These are phyloP conservation scores for Amphiura filiformis DNA, from an alignment of 35 echinoderm and acorn worm species.

Conservation along the genomic window DNA sequence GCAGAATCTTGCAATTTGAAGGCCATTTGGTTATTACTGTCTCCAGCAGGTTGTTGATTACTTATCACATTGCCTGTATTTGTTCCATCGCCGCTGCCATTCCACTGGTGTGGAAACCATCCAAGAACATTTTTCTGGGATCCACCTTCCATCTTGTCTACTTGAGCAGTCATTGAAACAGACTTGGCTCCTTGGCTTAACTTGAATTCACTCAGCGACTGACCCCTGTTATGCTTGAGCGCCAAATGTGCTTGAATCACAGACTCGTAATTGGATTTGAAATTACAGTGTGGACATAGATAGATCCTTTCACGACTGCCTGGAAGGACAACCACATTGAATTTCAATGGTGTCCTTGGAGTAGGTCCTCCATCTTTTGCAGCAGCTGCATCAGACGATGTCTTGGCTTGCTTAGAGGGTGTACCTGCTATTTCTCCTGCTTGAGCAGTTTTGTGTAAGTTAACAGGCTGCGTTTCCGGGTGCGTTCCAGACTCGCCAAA, in stretches of 20 bases:
- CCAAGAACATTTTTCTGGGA: background rate
- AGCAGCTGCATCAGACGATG: too few species aligned
- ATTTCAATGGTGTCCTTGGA: too few species aligned
- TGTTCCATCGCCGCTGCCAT: background rate
- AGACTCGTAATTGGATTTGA: conserved; percentile 11
- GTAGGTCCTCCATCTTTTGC: too few species aligned
- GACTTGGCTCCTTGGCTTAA: background rate
- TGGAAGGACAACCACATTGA: background rate
- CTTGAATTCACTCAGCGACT: background rate
- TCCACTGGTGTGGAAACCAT: background rate
- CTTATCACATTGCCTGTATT: too few species aligned
- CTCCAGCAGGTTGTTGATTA: too few species aligned
- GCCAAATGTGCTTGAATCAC: background rate
- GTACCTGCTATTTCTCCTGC: too few species aligned
- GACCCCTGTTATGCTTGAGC: background rate
- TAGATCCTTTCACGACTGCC: background rate
- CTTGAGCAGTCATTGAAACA: background rate
- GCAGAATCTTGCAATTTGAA: too few species aligned
- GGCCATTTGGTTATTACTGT: too few species aligned
- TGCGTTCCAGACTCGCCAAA: too few species aligned
- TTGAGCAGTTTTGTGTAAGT: too few species aligned
- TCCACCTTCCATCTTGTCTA: background rate
- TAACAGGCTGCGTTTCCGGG: too few species aligned
- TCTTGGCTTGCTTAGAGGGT: too few species aligned
- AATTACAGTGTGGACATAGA: background rate